phyloP scores from a whole-genome alignment of 2,888 invertebrate species.

The Carcina quercana region DNA sequence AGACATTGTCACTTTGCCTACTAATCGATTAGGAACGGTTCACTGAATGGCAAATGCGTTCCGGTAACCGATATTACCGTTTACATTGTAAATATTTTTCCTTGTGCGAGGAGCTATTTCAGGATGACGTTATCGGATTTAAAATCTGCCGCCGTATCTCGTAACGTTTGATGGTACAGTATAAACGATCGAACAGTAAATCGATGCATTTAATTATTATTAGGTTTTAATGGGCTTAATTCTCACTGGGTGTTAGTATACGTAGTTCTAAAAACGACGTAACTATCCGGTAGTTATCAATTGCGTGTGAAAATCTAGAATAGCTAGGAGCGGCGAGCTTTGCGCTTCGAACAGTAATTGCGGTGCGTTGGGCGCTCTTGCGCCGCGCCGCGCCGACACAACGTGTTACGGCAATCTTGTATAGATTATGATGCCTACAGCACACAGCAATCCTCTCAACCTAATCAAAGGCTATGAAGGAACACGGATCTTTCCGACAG shows the following conservation, averaged over 20 bases:
- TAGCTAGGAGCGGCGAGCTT: constrained; percentile 39
- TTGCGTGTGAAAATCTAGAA: constrained; percentile 56
- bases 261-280: no score
- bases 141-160: no score
- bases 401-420: constrained; percentile 44
- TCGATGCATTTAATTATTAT: no score
- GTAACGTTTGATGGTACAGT: no score
- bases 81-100: no score
- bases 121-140: no score
- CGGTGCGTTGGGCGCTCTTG: constrained; percentile 40
- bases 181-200: no score
- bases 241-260: no score
- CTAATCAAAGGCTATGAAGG: constrained; percentile 44
- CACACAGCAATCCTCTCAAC: constrained; percentile 32
- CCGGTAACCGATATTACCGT: constrained; percentile 32
- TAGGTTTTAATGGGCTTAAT: no score
- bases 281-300: constrained; percentile 26
- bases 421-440: constrained; percentile 49
- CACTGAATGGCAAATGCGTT: constrained; percentile 25
- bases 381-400: constrained; percentile 25
- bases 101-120: no score
- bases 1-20: constrained; percentile 41
- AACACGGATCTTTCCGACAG: constrained; percentile 27
- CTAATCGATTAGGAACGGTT: constrained; percentile 52
- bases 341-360: constrained; percentile 44